Evolutionary conservation across 2,888 invertebrate species (phyloP).

Genomic region (Priocnemis perturbator): DNA sequence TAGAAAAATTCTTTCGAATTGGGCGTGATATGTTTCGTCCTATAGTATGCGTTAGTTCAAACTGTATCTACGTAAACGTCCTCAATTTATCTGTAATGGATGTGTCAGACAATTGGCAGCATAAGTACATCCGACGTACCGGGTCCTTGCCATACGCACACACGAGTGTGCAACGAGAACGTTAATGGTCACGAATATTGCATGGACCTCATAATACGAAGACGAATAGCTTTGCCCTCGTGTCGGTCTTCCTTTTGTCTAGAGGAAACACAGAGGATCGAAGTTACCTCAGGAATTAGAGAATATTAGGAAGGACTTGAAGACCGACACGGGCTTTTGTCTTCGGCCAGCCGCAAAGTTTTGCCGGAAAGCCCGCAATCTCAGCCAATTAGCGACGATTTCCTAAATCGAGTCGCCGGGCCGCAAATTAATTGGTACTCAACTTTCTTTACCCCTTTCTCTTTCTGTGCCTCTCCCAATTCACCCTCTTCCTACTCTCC

Average conservation of each 20-base stretch:
- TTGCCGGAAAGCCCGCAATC: constrained; percentile 50
- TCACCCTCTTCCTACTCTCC: background rate
- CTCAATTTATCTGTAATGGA: too few species aligned
- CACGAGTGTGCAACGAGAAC: too few species aligned
- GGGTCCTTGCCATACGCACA: too few species aligned
- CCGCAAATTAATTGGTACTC: constrained; percentile 59
- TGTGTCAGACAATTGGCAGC: too few species aligned
- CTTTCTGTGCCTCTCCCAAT: background rate
- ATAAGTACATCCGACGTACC: too few species aligned
- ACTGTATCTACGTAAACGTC: too few species aligned
- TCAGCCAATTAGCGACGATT: constrained; percentile 57
- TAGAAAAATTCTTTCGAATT: too few species aligned
- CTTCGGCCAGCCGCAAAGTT: constrained; percentile 48
- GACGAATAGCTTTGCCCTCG: background rate
- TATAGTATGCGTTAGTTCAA: too few species aligned
- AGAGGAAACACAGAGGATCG: constrained; percentile 14
- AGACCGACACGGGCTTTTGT: constrained; percentile 51
- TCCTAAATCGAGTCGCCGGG: constrained; percentile 51
- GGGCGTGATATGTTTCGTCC: too few species aligned
- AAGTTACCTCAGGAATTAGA: constrained; percentile 43
- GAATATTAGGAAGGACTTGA: constrained; percentile 48
- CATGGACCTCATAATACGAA: too few species aligned
- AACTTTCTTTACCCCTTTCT: constrained; percentile 40
- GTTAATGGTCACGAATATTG: too few species aligned
- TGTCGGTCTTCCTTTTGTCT: constrained; percentile 37